Evolutionary conservation across 2,113 vertebrate species (phyloP).

Genomic region (Ranitomeya variabilis): DNA sequence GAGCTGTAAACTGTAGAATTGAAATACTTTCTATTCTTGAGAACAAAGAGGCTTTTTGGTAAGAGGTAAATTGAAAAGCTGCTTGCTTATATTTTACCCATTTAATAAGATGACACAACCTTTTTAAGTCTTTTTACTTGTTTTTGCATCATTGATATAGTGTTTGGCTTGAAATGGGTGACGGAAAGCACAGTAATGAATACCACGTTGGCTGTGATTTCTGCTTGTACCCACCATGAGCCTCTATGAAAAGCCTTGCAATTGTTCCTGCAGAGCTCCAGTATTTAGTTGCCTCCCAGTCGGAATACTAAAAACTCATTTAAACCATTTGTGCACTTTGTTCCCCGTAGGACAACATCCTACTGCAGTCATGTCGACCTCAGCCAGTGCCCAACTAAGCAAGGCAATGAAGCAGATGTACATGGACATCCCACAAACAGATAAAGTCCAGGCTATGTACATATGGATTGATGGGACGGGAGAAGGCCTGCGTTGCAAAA

Average conservation of each 20-base stretch:
- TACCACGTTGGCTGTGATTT: not conserved
- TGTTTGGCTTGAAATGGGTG: not conserved
- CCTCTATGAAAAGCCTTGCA: not conserved
- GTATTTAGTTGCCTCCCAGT: not conserved
- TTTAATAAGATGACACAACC: too few relatives aligned
- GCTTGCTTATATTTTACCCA: too few relatives aligned
- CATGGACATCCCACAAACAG: conserved; percentile 87
- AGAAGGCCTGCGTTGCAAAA: conserved; percentile 91
- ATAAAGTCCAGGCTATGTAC: conserved; percentile 90
- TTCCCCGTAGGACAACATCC: conserved; percentile 61
- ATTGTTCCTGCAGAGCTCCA: not conserved
- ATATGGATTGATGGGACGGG: conserved; percentile 94
- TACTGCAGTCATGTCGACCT: conserved; percentile 82
- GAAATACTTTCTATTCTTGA: too few relatives aligned
- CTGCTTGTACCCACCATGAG: not conserved
- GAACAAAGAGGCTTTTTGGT: too few relatives aligned
- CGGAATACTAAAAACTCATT: not conserved
- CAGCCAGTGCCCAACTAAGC: conserved; percentile 84
- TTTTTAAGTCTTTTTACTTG: not conserved
- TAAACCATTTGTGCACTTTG: conserved; percentile 32
- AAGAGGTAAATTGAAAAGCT: too few relatives aligned
- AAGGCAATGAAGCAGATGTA: conserved; percentile 91
- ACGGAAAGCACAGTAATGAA: not conserved
- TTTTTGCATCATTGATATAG: not conserved
- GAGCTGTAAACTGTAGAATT: too few relatives aligned